Evolutionary conservation across 2,888 invertebrate genomes (phyloP), one percentile per base, ranked within the genome.

Genomic region (Meiosimyza platycephala): DNA sequence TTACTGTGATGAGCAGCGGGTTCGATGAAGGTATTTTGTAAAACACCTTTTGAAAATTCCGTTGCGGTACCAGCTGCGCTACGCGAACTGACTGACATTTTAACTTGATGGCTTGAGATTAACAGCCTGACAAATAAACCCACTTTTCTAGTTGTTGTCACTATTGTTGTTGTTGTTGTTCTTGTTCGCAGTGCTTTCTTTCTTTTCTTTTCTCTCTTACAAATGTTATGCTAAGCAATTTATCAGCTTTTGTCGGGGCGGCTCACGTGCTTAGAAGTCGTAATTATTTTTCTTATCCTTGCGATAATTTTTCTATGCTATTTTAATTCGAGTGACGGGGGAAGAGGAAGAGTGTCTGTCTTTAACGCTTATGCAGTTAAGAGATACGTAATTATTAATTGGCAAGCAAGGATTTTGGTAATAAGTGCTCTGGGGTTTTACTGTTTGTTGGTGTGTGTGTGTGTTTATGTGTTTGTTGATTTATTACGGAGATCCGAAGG

Each of bases 211-310:
- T 9, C 6, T 7, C 2, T 40, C 40, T 9, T 9, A 6, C 40
- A 40, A 40, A 40, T 13, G 72, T 33, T 68, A 67, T 75, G 62
- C 73, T 33, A 47, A 75, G 57, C 63, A 66, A 73, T 71, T 75
- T 68, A 69, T 72, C 50, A 60, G 65, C 62, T 62, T 40, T 55
- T 63, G 59, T 66, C 70, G 47, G 15, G 40, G 48, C 48, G 40
- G 65, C 70, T 82, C 80, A 83, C 83, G 83, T 83, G 83, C 79
- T 81, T 79, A 76, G 81, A 83, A 82, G 77, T 80, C 79, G 82
- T 83, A 83, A 81, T 82, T 82, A 82, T 83, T 83, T 82, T 77
- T 79, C 80, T 80, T 82, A 83, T 82, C 81, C 80, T 81, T 82
- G 78, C 77, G 48, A 28, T 13, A 47, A 64, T 64, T 65, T 57